These are phyloP conservation scores for Isurus oxyrinchus DNA, from an alignment of 2,113 vertebrate genomes.

Conservation along the genomic window DNA sequence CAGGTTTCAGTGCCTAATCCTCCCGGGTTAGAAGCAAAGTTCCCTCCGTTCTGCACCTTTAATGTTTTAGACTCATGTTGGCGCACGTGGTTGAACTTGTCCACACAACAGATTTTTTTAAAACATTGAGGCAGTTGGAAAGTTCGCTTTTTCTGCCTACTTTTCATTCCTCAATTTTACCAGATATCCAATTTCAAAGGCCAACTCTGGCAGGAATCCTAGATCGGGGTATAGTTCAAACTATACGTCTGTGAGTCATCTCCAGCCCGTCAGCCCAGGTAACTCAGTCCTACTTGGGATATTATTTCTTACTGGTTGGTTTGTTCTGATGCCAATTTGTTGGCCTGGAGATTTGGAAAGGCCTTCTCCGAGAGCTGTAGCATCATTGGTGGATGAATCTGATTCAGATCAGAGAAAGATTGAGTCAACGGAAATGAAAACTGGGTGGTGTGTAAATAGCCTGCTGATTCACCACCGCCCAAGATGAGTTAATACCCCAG, in stretches of 20 bases:
- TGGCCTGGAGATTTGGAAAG: not conserved
- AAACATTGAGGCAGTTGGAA: too few relatives aligned
- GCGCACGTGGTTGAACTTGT: not conserved
- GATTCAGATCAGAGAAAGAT: conserved; percentile 19
- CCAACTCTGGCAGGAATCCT: not conserved
- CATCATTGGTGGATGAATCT: not conserved
- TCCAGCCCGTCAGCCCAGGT: not conserved
- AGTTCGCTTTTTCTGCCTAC: not conserved
- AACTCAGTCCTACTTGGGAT: not conserved
- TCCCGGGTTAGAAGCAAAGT: not conserved
- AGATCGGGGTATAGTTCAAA: not conserved
- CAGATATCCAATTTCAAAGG: not conserved
- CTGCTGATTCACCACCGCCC: not conserved
- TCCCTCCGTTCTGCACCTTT: not conserved
- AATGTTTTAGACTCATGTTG: not conserved
- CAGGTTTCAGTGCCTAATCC: too few relatives aligned
- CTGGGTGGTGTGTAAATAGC: not conserved
- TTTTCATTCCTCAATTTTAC: not conserved
- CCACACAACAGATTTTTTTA: not conserved
- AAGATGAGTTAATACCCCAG: not conserved
- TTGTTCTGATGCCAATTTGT: not conserved
- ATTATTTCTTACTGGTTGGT: conserved; percentile 1
- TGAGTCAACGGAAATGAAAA: not conserved
- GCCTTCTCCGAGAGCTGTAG: not conserved
- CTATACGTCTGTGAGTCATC: not conserved